phyloP scores from a whole-genome alignment of 2,797 vertebrate genomes.

The Eulemur albifrons region DNA sequence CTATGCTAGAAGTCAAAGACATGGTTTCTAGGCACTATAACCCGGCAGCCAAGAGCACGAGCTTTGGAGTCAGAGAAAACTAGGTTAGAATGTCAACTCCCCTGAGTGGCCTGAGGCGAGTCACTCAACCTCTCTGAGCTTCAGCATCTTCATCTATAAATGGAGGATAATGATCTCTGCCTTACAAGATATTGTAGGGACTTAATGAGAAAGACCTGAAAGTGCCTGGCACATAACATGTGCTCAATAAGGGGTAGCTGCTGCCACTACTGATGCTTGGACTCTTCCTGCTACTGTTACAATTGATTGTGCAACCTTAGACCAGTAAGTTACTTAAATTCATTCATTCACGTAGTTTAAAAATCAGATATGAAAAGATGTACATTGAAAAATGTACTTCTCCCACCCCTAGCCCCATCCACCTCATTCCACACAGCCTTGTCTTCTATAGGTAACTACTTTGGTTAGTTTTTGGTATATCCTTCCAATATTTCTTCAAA shows the following conservation, averaged over 20 bases:
- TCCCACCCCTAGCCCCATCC: not conserved
- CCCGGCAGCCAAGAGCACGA: not conserved
- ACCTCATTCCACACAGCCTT: not conserved
- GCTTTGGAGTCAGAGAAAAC: not conserved
- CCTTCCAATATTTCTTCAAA: not conserved
- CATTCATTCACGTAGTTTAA: slow-evolving; percentile 10
- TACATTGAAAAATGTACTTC: not conserved
- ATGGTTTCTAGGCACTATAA: not conserved
- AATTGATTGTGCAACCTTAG: not conserved
- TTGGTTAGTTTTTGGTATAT: not conserved
- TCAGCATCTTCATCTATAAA: not conserved
- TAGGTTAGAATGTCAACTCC: not conserved
- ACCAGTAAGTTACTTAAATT: not conserved
- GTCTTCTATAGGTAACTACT: not conserved
- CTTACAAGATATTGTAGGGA: not conserved
- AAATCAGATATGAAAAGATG: not conserved
- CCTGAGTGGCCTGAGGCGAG: not conserved
- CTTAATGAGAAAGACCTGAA: not conserved
- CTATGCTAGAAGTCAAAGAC: not conserved
- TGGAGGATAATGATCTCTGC: not conserved
- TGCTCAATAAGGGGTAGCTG: not conserved
- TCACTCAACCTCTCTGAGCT: not conserved
- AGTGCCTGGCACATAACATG: not conserved
- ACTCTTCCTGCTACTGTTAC: not conserved
- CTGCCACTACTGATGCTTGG: not conserved